Percentiles rank a stretch among this genome's conserved stretches.
Evolutionary conservation across 2,797 vertebrate species (phyloP).

Genomic region (Crocodylus rhombifer): DNA sequence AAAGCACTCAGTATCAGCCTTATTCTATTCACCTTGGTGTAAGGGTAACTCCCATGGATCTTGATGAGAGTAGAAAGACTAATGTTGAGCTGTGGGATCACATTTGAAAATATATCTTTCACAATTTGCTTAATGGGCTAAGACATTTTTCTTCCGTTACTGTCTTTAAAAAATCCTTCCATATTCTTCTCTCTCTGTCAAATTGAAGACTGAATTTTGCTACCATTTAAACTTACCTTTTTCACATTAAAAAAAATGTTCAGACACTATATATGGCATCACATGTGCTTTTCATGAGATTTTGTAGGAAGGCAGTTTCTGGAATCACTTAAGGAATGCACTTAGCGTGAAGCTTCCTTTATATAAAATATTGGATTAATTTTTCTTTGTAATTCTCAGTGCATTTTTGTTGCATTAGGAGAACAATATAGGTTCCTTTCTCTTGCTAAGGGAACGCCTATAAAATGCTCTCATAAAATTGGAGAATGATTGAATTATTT

Average conservation of each 20-base stretch:
- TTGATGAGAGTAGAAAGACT: background rate
- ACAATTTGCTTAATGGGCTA: too few species aligned
- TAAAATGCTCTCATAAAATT: background rate
- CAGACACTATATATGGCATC: background rate
- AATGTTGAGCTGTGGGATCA: background rate
- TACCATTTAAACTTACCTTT: background rate
- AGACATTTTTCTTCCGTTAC: too few species aligned
- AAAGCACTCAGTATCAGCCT: too few species aligned
- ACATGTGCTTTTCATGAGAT: slow-evolving; percentile 14
- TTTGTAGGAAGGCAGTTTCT: slow-evolving; percentile 28
- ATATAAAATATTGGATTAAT: background rate
- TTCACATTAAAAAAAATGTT: background rate
- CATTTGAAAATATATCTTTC: background rate
- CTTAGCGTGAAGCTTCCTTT: slow-evolving; percentile 33
- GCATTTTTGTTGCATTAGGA: background rate
- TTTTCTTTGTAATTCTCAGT: slow-evolving; percentile 23
- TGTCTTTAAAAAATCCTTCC: background rate
- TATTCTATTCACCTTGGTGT: too few species aligned
- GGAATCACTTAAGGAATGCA: slow-evolving; percentile 37
- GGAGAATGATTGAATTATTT: background rate
- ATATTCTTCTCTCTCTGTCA: background rate
- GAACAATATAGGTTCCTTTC: background rate
- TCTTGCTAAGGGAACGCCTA: background rate
- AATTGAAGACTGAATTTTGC: background rate
- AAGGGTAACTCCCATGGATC: background rate